Evolutionary conservation across 2,797 vertebrate species (phyloP), one percentile per base, ranked within the genome.

Genomic region (Premnoplex brunnescens): DNA sequence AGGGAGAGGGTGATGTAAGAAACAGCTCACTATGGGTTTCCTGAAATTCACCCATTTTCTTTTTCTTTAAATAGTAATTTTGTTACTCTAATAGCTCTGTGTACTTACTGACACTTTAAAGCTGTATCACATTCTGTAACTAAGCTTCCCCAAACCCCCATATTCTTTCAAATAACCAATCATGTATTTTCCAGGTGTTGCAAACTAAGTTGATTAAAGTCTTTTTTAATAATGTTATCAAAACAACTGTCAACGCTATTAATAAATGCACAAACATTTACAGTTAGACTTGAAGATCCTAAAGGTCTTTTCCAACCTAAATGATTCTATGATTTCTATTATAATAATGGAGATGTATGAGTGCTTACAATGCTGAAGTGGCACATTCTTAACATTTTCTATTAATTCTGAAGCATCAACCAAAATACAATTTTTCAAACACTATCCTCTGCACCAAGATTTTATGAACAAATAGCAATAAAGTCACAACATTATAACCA

Each of bases 261-360:
- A 83, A 83, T 20, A 55, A 73, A 69, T 51, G 32, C 41, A 81
- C 12, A 79, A 36, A 41, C 37, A 41, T 34, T 73, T 49, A 71
- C 1, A 5, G 7, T 7, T 56, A 14, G 24, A 68, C 17, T 51
- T 0, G 0, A 74, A 37, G 3, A 77, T 32, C 14, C 30, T 44
- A 44, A 64, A 69, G 12, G 37, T 49, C 7, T 74, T 60, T 75
- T 56, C 15, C 49, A 90, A 78, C 13, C 9, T 44, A 46, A 75
- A 54, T 6, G 8, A 91, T 34, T 30, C 49, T 24, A 26, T 10
- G 6, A 49, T 24, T 67, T 77, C 36, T 32, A 8, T 11, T 6
- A 58, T n/a, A 74, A 30, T 26, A 76, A 28, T 39, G 14, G 11
- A 72, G 17, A 56, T 7, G 28, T 9, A 74, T 30, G 32, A 30